Evolutionary conservation across 1,140 invertebrate genomes (phyloP), one percentile per base, ranked within the genome.

Genomic region (Magallana ariakensis): DNA sequence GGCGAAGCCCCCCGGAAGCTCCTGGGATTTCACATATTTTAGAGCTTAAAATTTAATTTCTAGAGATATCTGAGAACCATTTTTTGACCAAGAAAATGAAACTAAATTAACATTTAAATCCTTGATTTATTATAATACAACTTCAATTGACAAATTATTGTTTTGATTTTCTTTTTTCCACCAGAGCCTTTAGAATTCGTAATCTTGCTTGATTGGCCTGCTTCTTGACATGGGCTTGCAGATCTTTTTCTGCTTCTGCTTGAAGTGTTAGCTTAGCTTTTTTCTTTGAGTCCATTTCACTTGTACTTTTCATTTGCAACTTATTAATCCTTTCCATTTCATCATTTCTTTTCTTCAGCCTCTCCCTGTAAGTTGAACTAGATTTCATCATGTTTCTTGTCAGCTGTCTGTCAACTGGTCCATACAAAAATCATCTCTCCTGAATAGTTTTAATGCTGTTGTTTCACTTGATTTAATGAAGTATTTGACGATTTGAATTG

Each of bases 401-500:
- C 62, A 66, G 62, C 62, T 70, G 62, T 22, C 62, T 70, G 62
- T 70, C 62, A 19, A 26, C 8, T 70, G 62, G 19, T 22, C 19
- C 62, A 70, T 70, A 70, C 62, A 70, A 19, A 22, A 70, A 70
- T 70, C 62, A 70, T 70, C 62, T 19, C 62, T 70, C 62, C 62
- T 70, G 22, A 70, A 70, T 22, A 26, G 62, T 53, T 81, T 81
- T 53, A 15, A 15, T 53, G 80, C 80, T 54, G 80, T 16, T 81
- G 80, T 54, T 81, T 54, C 80, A 16, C n/a, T 81, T 53, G 84
- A 54, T 55, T 75, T 70, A 22, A 85, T 15, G 7, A 53, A 54
- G 60, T 87, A 90, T 57, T 90, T 90, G 15, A 89, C 81, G 46
- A 80, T 89, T 56, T 90, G 89, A 46, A 89, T 85, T 16, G 84